These are phyloP conservation scores for Gorsachius goisagi DNA, from an alignment of 2,113 vertebrate genomes.

Conservation along the genomic window DNA sequence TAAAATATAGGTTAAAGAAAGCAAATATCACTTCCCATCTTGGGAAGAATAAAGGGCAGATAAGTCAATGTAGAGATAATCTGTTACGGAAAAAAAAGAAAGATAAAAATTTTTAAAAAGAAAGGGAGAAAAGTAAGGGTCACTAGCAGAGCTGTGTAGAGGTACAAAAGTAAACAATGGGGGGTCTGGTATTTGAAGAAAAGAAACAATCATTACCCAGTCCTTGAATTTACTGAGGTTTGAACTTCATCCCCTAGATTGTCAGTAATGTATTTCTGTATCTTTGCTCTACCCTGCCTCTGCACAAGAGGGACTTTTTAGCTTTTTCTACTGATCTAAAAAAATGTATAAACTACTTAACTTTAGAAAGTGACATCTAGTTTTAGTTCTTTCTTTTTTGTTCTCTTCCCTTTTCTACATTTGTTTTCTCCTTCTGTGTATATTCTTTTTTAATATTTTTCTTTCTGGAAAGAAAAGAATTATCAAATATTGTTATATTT, in stretches of 20 bases:
- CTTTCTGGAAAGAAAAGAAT: not conserved
- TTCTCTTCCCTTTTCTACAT: not conserved
- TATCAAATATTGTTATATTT: not conserved
- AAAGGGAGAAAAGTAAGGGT: not conserved
- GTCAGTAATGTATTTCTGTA: not conserved
- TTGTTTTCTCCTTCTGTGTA: not conserved
- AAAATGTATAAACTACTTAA: not conserved
- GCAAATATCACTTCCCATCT: not conserved
- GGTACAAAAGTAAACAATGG: not conserved
- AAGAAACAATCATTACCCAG: not conserved
- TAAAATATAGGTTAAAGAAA: not conserved
- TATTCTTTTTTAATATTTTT: not conserved
- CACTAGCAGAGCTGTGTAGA: not conserved
- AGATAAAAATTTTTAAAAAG: not conserved
- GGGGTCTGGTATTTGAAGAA: not conserved
- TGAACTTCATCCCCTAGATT: conserved; percentile 14
- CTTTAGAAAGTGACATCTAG: not conserved
- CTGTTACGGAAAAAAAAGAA: not conserved
- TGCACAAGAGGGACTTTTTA: not conserved
- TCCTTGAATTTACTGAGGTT: conserved; percentile 15
- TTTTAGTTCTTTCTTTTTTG: not conserved
- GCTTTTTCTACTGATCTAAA: not conserved
- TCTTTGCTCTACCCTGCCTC: not conserved
- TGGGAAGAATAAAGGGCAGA: not conserved
- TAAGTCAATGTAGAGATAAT: not conserved